Evolutionary conservation across 2,888 invertebrate species (phyloP).

Genomic region (Deilephila porcellus): DNA sequence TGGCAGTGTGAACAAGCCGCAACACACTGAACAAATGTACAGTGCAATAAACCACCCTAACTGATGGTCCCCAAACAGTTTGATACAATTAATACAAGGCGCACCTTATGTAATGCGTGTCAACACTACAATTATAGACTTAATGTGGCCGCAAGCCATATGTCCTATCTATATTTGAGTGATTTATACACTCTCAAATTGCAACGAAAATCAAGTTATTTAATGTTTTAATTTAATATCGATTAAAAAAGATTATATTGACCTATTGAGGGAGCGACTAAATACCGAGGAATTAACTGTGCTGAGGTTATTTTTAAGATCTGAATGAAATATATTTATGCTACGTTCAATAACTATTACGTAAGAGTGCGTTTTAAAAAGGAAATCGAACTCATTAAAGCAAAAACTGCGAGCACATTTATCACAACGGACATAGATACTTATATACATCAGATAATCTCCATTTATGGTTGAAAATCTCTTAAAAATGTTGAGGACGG

Average conservation of each 20-base stretch:
- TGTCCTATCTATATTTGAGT: conserved; percentile 32
- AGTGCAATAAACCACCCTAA: conserved; percentile 43
- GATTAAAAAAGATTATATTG: too few species aligned
- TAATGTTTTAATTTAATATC: too few species aligned
- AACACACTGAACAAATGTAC: conserved; percentile 66
- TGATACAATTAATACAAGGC: conserved; percentile 47
- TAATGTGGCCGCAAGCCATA: conserved; percentile 37
- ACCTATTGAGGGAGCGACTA: too few species aligned
- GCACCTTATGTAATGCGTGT: conserved; percentile 62
- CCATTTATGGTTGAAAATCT: conserved; percentile 16
- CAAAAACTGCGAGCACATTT: background rate
- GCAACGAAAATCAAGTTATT: too few species aligned
- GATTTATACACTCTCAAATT: background rate
- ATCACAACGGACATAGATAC: background rate
- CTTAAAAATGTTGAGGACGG: background rate
- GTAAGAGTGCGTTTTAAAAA: too few species aligned
- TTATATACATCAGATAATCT: conserved; percentile 7
- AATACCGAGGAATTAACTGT: too few species aligned
- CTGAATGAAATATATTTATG: too few species aligned
- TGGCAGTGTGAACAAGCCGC: conserved; percentile 53
- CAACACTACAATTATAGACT: conserved; percentile 44
- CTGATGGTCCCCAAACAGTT: conserved; percentile 38
- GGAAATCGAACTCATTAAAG: background rate
- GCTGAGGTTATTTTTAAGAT: too few species aligned
- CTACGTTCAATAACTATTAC: too few species aligned